These are phyloP conservation scores for Drosophila tanythrix DNA, from an alignment of 2,888 invertebrate species.

Conservation along the genomic window DNA sequence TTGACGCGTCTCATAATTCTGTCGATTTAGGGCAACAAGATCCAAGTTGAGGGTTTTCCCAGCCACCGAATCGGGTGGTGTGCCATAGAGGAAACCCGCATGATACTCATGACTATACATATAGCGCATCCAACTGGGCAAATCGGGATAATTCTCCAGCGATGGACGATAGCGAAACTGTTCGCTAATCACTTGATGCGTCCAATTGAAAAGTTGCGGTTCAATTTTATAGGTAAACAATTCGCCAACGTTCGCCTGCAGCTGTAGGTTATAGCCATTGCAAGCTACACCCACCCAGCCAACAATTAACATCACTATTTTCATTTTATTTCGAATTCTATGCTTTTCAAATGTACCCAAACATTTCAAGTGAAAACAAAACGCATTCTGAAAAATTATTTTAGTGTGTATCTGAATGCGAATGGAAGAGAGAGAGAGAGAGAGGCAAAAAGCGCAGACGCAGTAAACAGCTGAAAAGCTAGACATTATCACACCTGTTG, in stretches of 20 bases:
- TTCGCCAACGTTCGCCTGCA: constrained; percentile 86
- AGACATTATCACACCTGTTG: constrained; percentile 51
- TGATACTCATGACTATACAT: constrained; percentile 92
- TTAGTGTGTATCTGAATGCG: constrained; percentile 62
- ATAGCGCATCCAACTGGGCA: constrained; percentile 94
- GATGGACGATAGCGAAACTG: constrained; percentile 89
- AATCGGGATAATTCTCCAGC: constrained; percentile 91
- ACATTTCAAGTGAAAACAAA: constrained; percentile 46
- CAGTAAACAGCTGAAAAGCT: constrained; percentile 12
- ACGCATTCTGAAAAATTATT: constrained; percentile 53
- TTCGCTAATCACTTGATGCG: constrained; percentile 84
- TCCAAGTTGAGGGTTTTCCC: constrained; percentile 87
- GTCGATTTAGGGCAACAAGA: constrained; percentile 91
- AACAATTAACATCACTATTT: constrained; percentile 35
- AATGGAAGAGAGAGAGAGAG: constrained; percentile 31
- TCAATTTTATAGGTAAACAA: constrained; percentile 92
- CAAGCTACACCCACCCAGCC: constrained; percentile 7
- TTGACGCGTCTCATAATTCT: constrained; percentile 91
- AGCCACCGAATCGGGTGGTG: constrained; percentile 88
- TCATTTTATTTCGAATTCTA: constrained; percentile 44
- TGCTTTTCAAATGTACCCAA: constrained; percentile 24
- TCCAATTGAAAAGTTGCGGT: constrained; percentile 93
- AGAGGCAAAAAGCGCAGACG: constrained; percentile 61
- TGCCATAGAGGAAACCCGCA: constrained; percentile 93
- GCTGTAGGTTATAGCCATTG: constrained; percentile 24